These are phyloP conservation scores for Lepus oiostolus DNA, from an alignment of 2,797 vertebrate species.

Conservation along the genomic window DNA sequence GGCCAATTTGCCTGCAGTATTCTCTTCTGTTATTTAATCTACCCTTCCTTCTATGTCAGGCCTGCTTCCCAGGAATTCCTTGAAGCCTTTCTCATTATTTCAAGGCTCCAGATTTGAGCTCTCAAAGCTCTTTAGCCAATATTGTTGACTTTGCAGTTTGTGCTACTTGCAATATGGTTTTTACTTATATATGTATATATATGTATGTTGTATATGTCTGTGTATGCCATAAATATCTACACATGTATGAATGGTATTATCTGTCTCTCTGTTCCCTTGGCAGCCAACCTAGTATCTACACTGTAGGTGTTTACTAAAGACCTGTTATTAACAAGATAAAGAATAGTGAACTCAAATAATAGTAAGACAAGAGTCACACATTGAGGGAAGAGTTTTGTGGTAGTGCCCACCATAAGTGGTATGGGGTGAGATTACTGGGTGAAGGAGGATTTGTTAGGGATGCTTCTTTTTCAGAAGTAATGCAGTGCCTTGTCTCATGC, in stretches of 20 bases:
- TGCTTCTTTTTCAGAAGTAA: neutral
- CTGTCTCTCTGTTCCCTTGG: neutral
- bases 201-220: neutral
- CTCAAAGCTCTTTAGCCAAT: neutral
- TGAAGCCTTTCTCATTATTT: neutral
- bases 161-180: neutral
- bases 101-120: neutral
- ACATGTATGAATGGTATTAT: neutral
- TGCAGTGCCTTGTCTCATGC: neutral
- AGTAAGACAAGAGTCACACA: neutral
- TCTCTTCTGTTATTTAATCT: neutral
- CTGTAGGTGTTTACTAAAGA: neutral
- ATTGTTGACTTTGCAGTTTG: constrained; percentile 31
- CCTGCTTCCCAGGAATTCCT: neutral
- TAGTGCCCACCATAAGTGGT: neutral
- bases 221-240: neutral
- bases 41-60: neutral
- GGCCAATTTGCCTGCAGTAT: neutral
- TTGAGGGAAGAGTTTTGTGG: neutral
- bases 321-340: neutral
- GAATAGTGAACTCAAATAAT: neutral
- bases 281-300: neutral
- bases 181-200: neutral
- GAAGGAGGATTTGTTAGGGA: neutral
- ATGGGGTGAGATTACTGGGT: neutral